Evolutionary conservation across 2,888 invertebrate species (phyloP), one percentile per base, ranked within the genome.

Genomic region (Disparrhopalites patrizii): DNA sequence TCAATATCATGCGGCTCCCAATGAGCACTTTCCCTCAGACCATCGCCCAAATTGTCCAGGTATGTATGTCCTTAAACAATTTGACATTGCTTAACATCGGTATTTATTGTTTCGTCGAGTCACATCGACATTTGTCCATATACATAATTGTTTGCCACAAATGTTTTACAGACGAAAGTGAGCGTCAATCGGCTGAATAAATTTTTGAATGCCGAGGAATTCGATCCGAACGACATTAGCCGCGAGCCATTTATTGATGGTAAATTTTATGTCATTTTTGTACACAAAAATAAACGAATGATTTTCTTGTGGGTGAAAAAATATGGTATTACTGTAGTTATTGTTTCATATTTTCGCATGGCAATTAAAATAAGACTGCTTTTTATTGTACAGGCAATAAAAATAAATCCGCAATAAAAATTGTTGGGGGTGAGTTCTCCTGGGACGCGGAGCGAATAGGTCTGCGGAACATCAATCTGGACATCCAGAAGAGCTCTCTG

Each of bases 1-100:
- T 95, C 83, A 90, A 89, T 77, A 82, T 84, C 52, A 86, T 95
- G 79, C 85, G 91, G 78, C 84, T 93, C 81, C 93, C 94, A 66
- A 82, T 95, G 81, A 87, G 88, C 75, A 84, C 91, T 79, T 83
- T 93, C 81, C 95, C 96, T 79, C 93, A 93, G 88, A 88, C 95
- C 85, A 90, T 96, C 80, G 88, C 90, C 78, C 91, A 89, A 82
- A 84, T 91, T 80, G 90, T 93, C 78, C 91, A 91, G 88, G 91
- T 91, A 87, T 86, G 88, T n/a, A n/a, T n/a, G n/a, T n/a, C n/a
- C 1, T 31, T 36, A 2, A 23, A 52, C 10, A 51, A 51, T 52
- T 23, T 27, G 10, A 51, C 27, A 15, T 27, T 27, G 8, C 3
- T 27, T 20, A 8, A n/a, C 8, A 56, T 20, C 25, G 13, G 1